phyloP scores from a whole-genome alignment of 2,888 invertebrate genomes.

The Gortyna flavago region DNA sequence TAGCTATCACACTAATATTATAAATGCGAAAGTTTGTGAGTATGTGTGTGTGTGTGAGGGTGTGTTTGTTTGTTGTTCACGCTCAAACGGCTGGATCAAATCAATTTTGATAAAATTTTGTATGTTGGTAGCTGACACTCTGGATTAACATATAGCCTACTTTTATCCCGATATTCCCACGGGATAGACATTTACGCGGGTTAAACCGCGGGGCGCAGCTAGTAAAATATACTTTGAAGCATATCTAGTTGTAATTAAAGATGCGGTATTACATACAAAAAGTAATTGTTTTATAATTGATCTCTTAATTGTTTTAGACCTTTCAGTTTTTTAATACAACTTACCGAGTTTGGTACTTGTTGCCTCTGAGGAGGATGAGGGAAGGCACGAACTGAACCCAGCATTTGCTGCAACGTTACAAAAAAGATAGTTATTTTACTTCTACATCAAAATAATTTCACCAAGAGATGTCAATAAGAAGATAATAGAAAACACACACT shows the following conservation, averaged over 20 bases:
- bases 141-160: no score
- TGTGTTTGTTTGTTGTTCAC: no score
- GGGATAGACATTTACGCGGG: no score
- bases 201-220: no score
- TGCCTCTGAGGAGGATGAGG: slow-evolving; percentile 82
- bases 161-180: no score
- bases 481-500: not conserved
- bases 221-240: not conserved
- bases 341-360: slow-evolving; percentile 82
- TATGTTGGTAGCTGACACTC: no score
- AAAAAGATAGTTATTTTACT: slow-evolving; percentile 7
- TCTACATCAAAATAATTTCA: not conserved
- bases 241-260: not conserved
- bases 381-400: slow-evolving; percentile 80
- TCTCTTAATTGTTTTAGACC: not conserved
- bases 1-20: no score
- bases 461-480: not conserved
- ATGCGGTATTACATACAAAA: not conserved
- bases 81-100: no score
- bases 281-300: not conserved
- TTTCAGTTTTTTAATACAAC: slow-evolving; percentile 47
- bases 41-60: no score
- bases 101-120: no score
- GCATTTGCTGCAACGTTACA: slow-evolving; percentile 79
- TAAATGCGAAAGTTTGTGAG: no score